These are phyloP conservation scores for Gorilla gorilla DNA, from an alignment of 2,113 vertebrate species.

Conservation along the genomic window DNA sequence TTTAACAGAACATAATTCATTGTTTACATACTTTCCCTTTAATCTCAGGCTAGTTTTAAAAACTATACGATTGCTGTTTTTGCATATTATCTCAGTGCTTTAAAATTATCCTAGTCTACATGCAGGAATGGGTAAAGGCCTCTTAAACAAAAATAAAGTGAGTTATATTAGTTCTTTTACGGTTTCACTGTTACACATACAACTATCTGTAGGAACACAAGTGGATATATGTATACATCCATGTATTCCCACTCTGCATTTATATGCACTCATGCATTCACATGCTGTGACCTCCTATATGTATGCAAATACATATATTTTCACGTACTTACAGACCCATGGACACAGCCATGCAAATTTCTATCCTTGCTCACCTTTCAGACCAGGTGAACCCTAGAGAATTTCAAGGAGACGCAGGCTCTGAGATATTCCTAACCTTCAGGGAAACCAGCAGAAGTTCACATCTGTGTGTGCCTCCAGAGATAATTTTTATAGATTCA, in stretches of 20 bases:
- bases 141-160: too few species aligned
- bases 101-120: too few species aligned
- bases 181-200: too few species aligned
- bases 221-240: too few species aligned
- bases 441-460: background rate
- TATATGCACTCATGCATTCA: background rate
- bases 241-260: background rate
- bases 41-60: too few species aligned
- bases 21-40: too few species aligned
- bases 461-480: background rate
- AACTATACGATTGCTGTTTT: too few species aligned
- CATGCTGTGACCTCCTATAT: background rate
- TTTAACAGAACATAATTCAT: too few species aligned
- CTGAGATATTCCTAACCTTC: background rate
- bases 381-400: background rate
- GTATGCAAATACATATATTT: background rate
- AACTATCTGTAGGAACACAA: background rate
- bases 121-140: too few species aligned
- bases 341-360: background rate
- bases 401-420: background rate
- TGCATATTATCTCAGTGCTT: too few species aligned
- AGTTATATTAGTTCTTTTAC: too few species aligned
- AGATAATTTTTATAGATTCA: background rate
- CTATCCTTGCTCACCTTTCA: background rate
- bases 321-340: background rate